phyloP scores from a whole-genome alignment of 2,113 vertebrate genomes.

The Piprites chloris region DNA sequence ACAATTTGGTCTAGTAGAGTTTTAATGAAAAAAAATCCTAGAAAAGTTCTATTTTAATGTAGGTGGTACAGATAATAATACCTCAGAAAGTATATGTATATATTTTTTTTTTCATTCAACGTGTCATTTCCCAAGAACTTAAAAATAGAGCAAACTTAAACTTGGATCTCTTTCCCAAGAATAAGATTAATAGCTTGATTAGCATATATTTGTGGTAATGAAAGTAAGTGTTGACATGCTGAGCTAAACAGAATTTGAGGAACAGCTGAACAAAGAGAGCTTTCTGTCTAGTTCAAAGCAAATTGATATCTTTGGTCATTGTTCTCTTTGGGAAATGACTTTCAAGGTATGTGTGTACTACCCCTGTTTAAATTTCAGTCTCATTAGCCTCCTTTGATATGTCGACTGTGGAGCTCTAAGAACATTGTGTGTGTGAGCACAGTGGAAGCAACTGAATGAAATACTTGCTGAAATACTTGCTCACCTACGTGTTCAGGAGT shows the following conservation, averaged over 20 bases:
- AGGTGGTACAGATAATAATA: background rate
- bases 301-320: background rate
- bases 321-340: background rate
- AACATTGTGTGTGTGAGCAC: accelerated
- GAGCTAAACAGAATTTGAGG: background rate
- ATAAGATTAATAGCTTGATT: background rate
- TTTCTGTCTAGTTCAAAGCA: background rate
- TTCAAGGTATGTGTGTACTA: background rate
- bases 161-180: background rate
- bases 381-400: background rate
- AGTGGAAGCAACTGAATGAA: background rate
- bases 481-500: background rate
- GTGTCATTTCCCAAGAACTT: background rate
- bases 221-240: background rate
- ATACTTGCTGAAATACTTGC: background rate
- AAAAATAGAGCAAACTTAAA: background rate
- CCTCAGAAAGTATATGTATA: background rate
- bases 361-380: background rate
- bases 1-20: background rate
- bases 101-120: background rate
- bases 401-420: background rate
- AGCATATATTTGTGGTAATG: background rate
- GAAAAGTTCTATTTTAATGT: background rate
- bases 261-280: background rate
- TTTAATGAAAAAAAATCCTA: background rate